Base-by-base conservation (phyloP, 2,797 vertebrate genomes). In the Sebastiscus tertius region DNA sequence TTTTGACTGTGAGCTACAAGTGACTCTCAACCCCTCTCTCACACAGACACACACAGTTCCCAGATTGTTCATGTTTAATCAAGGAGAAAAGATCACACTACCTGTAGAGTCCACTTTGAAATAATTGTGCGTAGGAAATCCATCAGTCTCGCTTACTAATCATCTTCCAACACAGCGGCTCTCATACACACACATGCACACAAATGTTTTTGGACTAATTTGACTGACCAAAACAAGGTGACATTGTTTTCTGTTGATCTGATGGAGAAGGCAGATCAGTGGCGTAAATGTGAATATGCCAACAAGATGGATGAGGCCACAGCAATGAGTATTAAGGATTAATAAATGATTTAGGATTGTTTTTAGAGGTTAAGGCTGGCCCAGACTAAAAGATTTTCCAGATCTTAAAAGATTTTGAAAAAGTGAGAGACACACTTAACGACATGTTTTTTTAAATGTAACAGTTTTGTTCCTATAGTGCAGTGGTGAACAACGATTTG, bases 231-330 rank as follows among this genome's bases (percentile, higher is more conserved):
- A n/a, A 18, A 46, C 54, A 72, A 82, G 52, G 46, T 75, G 55
- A 79, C 79, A 11, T 52, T 80, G 33, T 71, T 87, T 84, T 65
- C 22, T 63, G 34, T 11, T 72, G 31, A 52, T 67, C 36, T 62
- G 52, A n/a, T 76, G 56, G 61, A 72, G 59, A 70, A 79, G 72
- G 34, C 56, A 62, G 72, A 79, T 80, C 64, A 34, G 8, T 26
- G 4, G 9, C 1, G 0, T 14, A 64, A 71, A 68, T 60, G n/a
- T 9, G 55, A 13, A 56, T 63, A 72, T 75, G 34, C 7, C 33
- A 68, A 26, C 27, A 39, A 33, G 6, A 68, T 26, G 71, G 11
- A 84, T 58, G 68, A 34, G 61, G 14, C 29, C 59, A 56, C 13
- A 4, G 70, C 4, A 18, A 60, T 6, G 8, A 42, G n/a, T 52